Base-by-base conservation (phyloP, 2,888 invertebrate genomes). In the Drosophila koepferae region DNA sequence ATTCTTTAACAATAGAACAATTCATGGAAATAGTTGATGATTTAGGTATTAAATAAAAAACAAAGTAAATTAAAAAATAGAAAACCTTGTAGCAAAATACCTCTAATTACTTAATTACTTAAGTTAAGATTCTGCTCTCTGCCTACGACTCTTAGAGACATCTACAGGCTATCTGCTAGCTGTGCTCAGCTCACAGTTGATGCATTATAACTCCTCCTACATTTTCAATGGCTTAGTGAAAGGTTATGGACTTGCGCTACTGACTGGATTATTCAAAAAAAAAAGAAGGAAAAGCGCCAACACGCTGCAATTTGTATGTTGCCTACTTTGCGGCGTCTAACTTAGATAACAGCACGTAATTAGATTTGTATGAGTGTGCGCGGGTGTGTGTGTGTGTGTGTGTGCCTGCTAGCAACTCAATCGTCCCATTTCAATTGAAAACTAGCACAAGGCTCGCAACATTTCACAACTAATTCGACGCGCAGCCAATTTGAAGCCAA, bases 401-500 rank as follows among this genome's bases (percentile, higher is more conserved):
- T 53, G 48, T 7, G 55, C 43, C 46, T 51, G 49, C 51, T 51
- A 40, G 55, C 64, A 58, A 58, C 70, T 44, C 23, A 58, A 48
- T 41, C 20, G 49, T 12, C 34, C 69, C 65, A 51, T 51, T 61
- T 72, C 78, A 78, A 75, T 68, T 66, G 60, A 62, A 80, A 88
- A 71, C 48, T 82, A 68, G 81, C 66, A 55, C 81, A 83, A 77
- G 73, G 74, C 74, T 73, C 18, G 69, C 59, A 46, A 46, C 48
- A 59, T 64, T 53, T 55, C 68, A 34, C 76, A 75, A 71, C 80
- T 89, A 84, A 89, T 89, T 76, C 85, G 72, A 77, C 74, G 72
- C 74, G 76, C 77, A 89, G 89, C 88, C 85, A 85, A 89, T 85
- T 85, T 85, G 87, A 87, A 81, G 90, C 77, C 85, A 89, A 89